Evolutionary conservation across 2,113 vertebrate species (phyloP).

Genomic region (Circaetus gallicus): DNA sequence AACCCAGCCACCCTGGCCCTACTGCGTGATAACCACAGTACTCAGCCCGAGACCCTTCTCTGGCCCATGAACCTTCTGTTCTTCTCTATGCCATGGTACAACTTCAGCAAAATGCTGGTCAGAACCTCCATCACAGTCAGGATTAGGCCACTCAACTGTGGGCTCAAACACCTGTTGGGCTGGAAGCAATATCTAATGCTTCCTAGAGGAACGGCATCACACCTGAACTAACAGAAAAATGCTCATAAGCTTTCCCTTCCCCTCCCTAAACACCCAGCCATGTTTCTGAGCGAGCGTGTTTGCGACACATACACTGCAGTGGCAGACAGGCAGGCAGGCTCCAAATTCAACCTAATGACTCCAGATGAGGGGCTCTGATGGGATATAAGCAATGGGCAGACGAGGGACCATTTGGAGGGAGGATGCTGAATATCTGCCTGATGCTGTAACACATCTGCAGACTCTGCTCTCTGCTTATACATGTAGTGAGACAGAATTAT

Average conservation of each 20-base stretch:
- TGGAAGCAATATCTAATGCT: not conserved
- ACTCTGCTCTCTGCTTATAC: not conserved
- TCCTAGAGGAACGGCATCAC: not conserved
- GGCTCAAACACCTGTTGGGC: not conserved
- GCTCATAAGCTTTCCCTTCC: not conserved
- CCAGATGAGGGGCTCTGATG: not conserved
- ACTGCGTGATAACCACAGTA: not conserved
- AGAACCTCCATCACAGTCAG: not conserved
- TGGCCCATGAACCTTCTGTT: not conserved
- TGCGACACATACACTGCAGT: accelerated
- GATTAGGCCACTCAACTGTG: not conserved
- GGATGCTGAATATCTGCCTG: not conserved
- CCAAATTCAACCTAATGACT: not conserved
- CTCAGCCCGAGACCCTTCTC: not conserved
- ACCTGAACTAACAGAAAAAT: not conserved
- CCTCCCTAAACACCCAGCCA: not conserved
- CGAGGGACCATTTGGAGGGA: not conserved
- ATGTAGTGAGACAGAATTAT: accelerated
- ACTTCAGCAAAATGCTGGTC: not conserved
- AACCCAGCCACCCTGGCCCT: not conserved
- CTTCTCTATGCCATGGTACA: not conserved
- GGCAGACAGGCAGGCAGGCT: not conserved
- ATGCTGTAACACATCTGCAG: not conserved
- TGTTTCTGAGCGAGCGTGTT: not conserved
- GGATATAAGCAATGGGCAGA: not conserved